These are phyloP conservation scores for Enteromius anoplus DNA, from an alignment of 2,797 vertebrate species.

Conservation along the genomic window DNA sequence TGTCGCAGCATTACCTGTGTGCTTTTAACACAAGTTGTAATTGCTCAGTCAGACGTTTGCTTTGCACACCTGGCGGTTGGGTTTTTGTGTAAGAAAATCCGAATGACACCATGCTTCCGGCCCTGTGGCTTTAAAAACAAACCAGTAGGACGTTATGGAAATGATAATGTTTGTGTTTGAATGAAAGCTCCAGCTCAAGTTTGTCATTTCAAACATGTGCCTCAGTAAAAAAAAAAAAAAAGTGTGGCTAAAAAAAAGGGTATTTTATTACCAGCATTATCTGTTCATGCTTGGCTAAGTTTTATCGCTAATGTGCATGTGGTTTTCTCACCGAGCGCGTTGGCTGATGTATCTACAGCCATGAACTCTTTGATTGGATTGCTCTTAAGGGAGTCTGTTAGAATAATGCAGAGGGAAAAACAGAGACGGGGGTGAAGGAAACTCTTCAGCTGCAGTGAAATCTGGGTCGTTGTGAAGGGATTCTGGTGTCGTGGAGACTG, in stretches of 20 bases:
- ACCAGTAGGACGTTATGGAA: constrained; percentile 47
- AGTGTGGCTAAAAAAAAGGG: not conserved
- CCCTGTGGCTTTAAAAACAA: constrained; percentile 38
- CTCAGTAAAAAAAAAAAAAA: not conserved
- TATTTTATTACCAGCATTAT: constrained; percentile 19
- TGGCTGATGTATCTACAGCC: constrained; percentile 21
- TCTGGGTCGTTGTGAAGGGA: constrained; percentile 18
- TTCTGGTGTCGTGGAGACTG: constrained; percentile 13
- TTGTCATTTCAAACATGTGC: constrained; percentile 41
- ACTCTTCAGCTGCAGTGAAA: constrained; percentile 15
- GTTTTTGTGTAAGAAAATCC: constrained; percentile 9
- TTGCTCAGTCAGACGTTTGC: constrained; percentile 50
- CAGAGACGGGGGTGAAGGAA: not conserved
- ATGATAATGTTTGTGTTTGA: constrained; percentile 47
- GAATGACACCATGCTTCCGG: not conserved
- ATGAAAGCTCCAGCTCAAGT: constrained; percentile 37
- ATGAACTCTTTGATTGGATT: constrained; percentile 37
- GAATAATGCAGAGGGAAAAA: not conserved
- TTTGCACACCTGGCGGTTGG: constrained; percentile 57
- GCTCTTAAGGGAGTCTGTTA: constrained; percentile 25
- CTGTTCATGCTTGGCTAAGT: constrained; percentile 9
- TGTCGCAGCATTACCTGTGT: constrained; percentile 58
- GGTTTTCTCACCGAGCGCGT: not conserved
- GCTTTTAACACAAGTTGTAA: not conserved
- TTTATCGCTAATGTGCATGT: constrained; percentile 19